Percentiles rank a stretch among this genome's conserved stretches.
Conservation (phyloP, 1,140 invertebrate genomes). For the Drosophila virilis region DNA sequence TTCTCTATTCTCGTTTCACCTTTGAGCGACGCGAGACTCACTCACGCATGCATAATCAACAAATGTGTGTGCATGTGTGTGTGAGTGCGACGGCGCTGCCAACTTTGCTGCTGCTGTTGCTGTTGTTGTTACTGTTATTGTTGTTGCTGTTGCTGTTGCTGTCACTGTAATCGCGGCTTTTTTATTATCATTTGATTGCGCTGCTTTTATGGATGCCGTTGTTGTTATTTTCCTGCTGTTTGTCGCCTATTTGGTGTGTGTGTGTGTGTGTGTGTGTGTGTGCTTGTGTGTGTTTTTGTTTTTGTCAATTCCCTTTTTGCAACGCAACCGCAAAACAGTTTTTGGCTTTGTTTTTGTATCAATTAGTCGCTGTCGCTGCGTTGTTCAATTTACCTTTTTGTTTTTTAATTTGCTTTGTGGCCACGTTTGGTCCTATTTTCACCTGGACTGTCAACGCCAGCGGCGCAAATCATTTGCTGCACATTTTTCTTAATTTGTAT, state of each 20-base stretch:
- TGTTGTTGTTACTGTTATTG: constrained; percentile 3
- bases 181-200: constrained; percentile 82
- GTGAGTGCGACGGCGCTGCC: constrained; percentile 20
- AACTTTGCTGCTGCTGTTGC: constrained; percentile 22
- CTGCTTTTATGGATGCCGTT: constrained; percentile 69
- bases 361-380: constrained; percentile 10
- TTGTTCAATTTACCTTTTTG: constrained; percentile 25
- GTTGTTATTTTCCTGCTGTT: constrained; percentile 32
- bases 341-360: constrained; percentile 36
- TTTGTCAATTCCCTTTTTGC: constrained; percentile 69
- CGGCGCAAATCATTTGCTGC: constrained; percentile 32
- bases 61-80: constrained; percentile 22
- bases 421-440: constrained; percentile 22
- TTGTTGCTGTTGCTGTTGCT: constrained; percentile 21
- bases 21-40: constrained; percentile 60
- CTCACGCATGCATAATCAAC: constrained; percentile 77
- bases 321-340: constrained; percentile 43
- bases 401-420: constrained; percentile 31
- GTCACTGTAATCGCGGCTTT: constrained; percentile 74
- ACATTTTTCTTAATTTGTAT: constrained; percentile 23
- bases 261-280: constrained; percentile 40
- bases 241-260: constrained; percentile 41
- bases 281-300: constrained; percentile 41
- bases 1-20: constrained; percentile 66
- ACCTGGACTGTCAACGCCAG: constrained; percentile 14